phyloP scores from a whole-genome alignment of 1,140 invertebrate genomes.

The Panulirus ornatus region DNA sequence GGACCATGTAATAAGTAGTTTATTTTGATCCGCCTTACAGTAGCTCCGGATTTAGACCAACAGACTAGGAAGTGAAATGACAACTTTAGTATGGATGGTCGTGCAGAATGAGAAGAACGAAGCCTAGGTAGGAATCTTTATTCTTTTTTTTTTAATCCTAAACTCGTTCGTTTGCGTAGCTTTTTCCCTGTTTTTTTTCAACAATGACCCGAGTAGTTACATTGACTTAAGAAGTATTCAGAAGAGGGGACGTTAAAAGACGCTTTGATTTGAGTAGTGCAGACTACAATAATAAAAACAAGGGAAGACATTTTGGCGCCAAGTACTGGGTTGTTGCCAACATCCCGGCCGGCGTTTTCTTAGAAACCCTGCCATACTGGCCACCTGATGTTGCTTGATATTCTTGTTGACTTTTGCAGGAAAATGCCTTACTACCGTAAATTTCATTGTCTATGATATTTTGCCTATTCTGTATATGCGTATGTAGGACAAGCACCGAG shows the following conservation, averaged over 20 bases:
- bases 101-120: no score
- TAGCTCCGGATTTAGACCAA: background rate
- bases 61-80: background rate
- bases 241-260: background rate
- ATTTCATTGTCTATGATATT: no score
- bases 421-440: no score
- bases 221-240: no score
- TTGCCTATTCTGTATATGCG: no score
- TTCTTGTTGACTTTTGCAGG: background rate
- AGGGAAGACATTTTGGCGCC: background rate
- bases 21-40: background rate
- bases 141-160: no score
- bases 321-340: background rate
- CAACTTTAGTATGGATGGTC: background rate
- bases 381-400: background rate
- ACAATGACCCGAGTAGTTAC: no score
- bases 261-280: background rate
- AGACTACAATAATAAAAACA: background rate
- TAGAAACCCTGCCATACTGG: background rate
- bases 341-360: background rate
- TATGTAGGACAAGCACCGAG: no score
- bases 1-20: no score
- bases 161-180: no score
- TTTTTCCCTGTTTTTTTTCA: no score
- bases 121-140: no score